Percentiles rank a stretch among this genome's conserved stretches.
Conservation (phyloP, 1,140 invertebrate species). For the Heliothis virescens region DNA sequence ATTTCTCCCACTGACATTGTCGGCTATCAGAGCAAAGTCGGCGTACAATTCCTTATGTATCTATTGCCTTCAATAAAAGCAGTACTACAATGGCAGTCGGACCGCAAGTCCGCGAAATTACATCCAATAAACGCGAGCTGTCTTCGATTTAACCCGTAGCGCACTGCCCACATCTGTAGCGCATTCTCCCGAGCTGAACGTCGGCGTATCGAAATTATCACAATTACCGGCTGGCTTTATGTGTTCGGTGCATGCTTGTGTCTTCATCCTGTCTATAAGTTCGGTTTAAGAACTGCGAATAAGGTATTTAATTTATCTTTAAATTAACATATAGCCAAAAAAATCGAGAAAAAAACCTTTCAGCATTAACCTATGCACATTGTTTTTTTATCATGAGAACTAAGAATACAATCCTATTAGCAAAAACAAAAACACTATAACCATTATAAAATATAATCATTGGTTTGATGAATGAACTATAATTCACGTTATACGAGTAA, state of each 20-base stretch:
- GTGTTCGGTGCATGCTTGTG: not conserved
- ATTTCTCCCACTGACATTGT: no score
- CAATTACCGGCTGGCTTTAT: slow-evolving; percentile 1
- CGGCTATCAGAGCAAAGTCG: no score
- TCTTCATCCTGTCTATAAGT: not conserved
- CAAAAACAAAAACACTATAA: not conserved
- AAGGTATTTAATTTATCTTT: no score
- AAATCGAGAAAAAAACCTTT: no score
- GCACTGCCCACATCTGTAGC: slow-evolving; percentile 37
- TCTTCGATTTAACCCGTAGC: slow-evolving; percentile 21
- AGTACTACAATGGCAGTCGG: not conserved
- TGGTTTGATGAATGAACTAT: not conserved
- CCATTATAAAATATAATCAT: not conserved
- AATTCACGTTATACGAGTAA: not conserved
- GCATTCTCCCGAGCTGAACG: slow-evolving; percentile 4
- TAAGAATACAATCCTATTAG: no score
- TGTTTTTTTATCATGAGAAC: no score
- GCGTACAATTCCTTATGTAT: not conserved
- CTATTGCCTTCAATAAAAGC: slow-evolving; percentile 30
- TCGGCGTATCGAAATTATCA: slow-evolving; percentile 23
- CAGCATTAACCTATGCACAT: no score
- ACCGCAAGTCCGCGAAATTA: slow-evolving; percentile 59
- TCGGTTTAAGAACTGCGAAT: not conserved
- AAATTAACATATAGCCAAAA: no score
- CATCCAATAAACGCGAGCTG: slow-evolving; percentile 59